Percentiles rank a stretch among this genome's conserved stretches.
Evolutionary conservation across 2,888 invertebrate species (phyloP).

Genomic region (Halictus quadricinctus): DNA sequence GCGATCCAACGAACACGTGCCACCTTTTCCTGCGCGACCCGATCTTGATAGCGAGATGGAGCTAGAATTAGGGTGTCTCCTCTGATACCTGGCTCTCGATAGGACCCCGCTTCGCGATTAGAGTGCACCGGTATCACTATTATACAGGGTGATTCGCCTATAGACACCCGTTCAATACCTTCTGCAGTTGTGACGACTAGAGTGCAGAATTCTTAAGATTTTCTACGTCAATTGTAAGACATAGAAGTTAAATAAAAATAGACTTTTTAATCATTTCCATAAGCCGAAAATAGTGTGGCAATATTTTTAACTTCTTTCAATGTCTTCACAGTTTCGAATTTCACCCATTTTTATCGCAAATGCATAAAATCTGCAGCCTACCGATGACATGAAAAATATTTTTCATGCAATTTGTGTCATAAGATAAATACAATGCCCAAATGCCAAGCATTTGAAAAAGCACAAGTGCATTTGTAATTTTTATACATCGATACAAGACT

Average conservation of each 20-base stretch:
- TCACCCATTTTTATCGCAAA: background rate
- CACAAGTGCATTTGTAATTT: no score
- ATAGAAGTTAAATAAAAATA: background rate
- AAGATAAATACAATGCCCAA: no score
- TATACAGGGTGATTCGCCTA: background rate
- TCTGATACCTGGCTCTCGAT: background rate
- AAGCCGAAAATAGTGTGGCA: no score
- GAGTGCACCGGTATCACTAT: background rate
- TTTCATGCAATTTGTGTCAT: no score
- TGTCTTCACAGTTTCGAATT: background rate
- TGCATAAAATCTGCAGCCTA: background rate
- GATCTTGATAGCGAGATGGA: slow-evolving; percentile 47
- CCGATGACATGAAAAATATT: no score
- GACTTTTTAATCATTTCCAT: no score
- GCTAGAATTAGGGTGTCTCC: slow-evolving; percentile 46
- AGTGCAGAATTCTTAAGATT: background rate
- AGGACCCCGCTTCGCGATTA: background rate
- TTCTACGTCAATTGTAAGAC: background rate
- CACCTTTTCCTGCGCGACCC: slow-evolving; percentile 20
- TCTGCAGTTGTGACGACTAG: background rate
- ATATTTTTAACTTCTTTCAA: background rate
- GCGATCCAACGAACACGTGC: slow-evolving; percentile 50
- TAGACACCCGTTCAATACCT: background rate
- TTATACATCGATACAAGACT: no score
- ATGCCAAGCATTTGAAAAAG: no score